A percentile compares a stretch with the other conserved stretches of the same genome.
Conservation (phyloP, 30 jellyfish, hydroid and myxozoan species). For the Catostylus mosaicus region DNA sequence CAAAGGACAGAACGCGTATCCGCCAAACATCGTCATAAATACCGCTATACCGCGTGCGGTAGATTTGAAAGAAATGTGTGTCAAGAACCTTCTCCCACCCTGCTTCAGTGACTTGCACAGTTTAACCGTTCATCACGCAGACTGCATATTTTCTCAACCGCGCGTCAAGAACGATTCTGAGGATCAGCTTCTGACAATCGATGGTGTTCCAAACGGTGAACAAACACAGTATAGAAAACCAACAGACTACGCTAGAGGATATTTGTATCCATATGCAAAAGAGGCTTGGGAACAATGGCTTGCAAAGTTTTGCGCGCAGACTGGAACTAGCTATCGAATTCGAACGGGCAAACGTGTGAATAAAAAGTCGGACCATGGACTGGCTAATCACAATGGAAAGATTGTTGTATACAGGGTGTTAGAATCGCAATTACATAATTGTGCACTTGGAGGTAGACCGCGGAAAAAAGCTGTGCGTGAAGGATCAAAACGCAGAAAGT, state of each 20-base stretch:
- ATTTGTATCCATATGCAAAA: conserved; percentile 83
- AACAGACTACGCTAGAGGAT: conserved; percentile 98
- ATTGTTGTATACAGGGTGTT: conserved; percentile 88
- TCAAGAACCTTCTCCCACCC: conserved; percentile 82
- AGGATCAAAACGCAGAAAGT: conserved; percentile 87
- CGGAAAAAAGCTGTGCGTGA: conserved; percentile 88
- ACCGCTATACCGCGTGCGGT: conserved; percentile 84
- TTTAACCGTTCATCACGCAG: conserved; percentile 97
- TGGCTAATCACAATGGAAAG: conserved; percentile 98
- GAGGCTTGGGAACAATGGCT: conserved; percentile 97
- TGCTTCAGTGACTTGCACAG: conserved; percentile 96
- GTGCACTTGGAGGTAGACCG: conserved; percentile 99
- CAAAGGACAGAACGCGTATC: conserved; percentile 97
- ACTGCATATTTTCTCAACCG: conserved; percentile 90
- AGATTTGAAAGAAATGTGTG: conserved; percentile 89
- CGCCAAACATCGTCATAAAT: conserved; percentile 93
- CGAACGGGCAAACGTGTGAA: conserved; percentile 98
- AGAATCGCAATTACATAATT: conserved; percentile 95
- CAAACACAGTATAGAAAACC: conserved; percentile 79
- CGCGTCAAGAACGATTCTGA: conserved; percentile 44
- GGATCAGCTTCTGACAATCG: conserved; percentile 48
- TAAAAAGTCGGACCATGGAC: conserved; percentile 94
- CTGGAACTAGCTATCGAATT: conserved; percentile 90
- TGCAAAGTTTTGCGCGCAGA: conserved; percentile 79
- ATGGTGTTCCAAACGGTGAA: conserved; percentile 16